Conservation (phyloP, 2,888 invertebrate species). For the Thumatha senex region DNA sequence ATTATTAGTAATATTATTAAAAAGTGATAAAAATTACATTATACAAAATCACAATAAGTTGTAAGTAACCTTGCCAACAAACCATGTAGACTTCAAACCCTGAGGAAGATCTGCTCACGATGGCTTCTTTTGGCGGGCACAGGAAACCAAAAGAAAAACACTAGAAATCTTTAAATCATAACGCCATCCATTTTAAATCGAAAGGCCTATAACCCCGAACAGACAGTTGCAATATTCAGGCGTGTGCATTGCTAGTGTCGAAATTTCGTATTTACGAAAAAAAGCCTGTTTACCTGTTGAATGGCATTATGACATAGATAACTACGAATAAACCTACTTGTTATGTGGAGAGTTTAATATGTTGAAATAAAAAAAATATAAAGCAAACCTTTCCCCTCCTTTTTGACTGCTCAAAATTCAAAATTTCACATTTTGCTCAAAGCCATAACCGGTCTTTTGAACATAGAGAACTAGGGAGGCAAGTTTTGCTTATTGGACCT, state of each 20-base stretch:
- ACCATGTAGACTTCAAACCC: constrained; percentile 69
- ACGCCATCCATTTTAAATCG: constrained; percentile 47
- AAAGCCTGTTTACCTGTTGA: constrained; percentile 44
- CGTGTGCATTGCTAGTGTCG: constrained; percentile 39
- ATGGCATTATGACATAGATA: constrained; percentile 49
- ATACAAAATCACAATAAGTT: constrained; percentile 36
- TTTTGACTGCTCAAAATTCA: background rate
- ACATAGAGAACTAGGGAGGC: constrained; percentile 5
- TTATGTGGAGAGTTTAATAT: constrained; percentile 28
- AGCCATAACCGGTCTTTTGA: constrained; percentile 1
- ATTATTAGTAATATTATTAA: constrained; percentile 2
- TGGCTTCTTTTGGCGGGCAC: constrained; percentile 60
- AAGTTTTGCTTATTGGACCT: constrained; percentile 21
- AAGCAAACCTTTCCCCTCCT: constrained; percentile 19
- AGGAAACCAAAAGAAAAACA: constrained; percentile 44
- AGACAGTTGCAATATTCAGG: constrained; percentile 36
- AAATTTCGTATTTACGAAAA: constrained; percentile 32
- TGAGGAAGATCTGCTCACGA: constrained; percentile 69
- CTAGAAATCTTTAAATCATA: constrained; percentile 50
- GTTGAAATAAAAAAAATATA: constrained; percentile 25
- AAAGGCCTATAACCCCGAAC: constrained; percentile 45
- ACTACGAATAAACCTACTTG: constrained; percentile 26
- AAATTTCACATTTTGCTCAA: background rate
- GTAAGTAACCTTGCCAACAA: constrained; percentile 70
- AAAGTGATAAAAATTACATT: constrained; percentile 21